phyloP scores from a whole-genome alignment of 2,113 vertebrate species.

The Hucho hucho region DNA sequence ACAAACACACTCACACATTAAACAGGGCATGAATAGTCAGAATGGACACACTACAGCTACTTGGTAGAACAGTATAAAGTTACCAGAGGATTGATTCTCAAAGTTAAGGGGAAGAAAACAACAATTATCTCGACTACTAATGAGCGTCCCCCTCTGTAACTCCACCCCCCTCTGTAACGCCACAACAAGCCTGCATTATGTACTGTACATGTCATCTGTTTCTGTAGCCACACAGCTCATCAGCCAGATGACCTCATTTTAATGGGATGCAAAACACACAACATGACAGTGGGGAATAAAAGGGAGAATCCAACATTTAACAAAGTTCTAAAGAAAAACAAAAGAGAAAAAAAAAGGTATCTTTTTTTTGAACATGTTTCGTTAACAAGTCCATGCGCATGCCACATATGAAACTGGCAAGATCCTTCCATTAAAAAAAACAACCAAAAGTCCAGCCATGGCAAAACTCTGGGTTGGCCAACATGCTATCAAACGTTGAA shows the following conservation, averaged over 20 bases:
- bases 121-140: slow-evolving; percentile 50
- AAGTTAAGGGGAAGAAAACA: slow-evolving; percentile 45
- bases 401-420: slow-evolving; percentile 76
- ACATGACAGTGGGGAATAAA: slow-evolving; percentile 58
- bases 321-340: slow-evolving; percentile 46
- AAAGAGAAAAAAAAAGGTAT: slow-evolving; percentile 59
- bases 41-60: slow-evolving; percentile 51
- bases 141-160: slow-evolving; percentile 28
- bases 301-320: slow-evolving; percentile 59
- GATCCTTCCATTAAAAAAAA: slow-evolving; percentile 63
- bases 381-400: slow-evolving; percentile 76
- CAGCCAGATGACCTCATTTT: slow-evolving; percentile 60
- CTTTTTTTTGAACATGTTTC: slow-evolving; percentile 27
- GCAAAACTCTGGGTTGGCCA: slow-evolving; percentile 66
- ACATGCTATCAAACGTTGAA: slow-evolving; percentile 72
- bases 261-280: slow-evolving; percentile 73
- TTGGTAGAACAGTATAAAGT: slow-evolving; percentile 51
- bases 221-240: no score
- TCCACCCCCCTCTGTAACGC: slow-evolving; percentile 16
- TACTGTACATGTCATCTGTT: slow-evolving; percentile 71
- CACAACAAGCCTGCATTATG: slow-evolving; percentile 60
- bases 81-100: slow-evolving; percentile 57
- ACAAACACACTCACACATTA: slow-evolving; percentile 34
- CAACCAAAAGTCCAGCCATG: slow-evolving; percentile 55
- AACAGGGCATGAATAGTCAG: slow-evolving; percentile 38